Base-by-base conservation (phyloP, 2,797 vertebrate species). In the Fistularia commersonii region DNA sequence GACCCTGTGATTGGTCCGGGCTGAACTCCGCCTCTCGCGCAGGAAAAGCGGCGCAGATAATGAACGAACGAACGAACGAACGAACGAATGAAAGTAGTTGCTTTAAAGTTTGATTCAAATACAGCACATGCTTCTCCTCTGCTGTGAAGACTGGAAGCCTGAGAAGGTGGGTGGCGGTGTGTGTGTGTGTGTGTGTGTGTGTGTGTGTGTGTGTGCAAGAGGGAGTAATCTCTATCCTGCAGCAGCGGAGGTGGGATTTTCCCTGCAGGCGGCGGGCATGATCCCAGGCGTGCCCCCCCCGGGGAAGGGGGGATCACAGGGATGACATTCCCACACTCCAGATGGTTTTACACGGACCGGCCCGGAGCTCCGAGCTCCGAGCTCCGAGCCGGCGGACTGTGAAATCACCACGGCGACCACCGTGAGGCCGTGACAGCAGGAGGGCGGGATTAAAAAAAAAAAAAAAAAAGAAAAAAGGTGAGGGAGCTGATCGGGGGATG, bases 301-400 rank as follows among this genome's bases (percentile, higher is more conserved):
- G 1, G 47, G 58, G 80, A 55, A 75, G 66, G 15, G 54, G 46
- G 81, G 77, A 83, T 87, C 79, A 85, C 70, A 81, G 69, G 56
- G 64, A 79, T 74, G 81, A 83, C 79, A 84, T 86, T 85, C 80
- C 79, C 72, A 82, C 80, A 87, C 78, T 80, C 74, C 47, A 40
- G 61, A 73, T 11, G 32, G 54, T 50, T 66, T 73, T 66, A 76
- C 67, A 64, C 51, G 54, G 67, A 54, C 64, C n/a, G 44, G 58
- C 52, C 23, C 4, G 23, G 23, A 23, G 23, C 23, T 23, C n/a
- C 66, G 47, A 73, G 63, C 69, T 65, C 62, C 47, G 48, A 46
- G 60, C 61, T 54, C 42, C 72, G 57, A 54, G 74, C 71, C 54
- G 72, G 49, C 40, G 33, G 67, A 56, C 76, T 79, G 79, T 81